Conservation (phyloP, 2,888 invertebrate genomes). For the Halictus ligatus region DNA sequence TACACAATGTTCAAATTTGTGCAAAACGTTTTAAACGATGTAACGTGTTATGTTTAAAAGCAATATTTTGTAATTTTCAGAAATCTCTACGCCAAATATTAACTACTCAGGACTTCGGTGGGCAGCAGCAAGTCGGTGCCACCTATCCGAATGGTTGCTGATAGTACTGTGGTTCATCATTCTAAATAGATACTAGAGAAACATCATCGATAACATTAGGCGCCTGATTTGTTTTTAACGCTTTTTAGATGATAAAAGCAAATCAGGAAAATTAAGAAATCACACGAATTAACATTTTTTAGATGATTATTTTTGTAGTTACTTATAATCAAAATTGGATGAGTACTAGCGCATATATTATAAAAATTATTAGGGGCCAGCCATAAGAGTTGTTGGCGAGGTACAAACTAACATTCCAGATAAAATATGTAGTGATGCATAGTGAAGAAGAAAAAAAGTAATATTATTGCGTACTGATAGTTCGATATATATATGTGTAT, state of each 20-base stretch:
- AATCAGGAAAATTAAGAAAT: not conserved
- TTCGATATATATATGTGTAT: constrained; percentile 37
- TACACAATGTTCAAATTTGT: not conserved
- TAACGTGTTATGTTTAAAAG: not conserved
- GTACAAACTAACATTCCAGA: constrained; percentile 70
- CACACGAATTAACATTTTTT: constrained; percentile 47
- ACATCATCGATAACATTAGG: constrained; percentile 42
- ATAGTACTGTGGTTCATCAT: constrained; percentile 68
- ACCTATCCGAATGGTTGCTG: constrained; percentile 77
- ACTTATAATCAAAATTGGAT: constrained; percentile 62
- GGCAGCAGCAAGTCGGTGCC: constrained; percentile 83
- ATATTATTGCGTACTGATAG: constrained; percentile 51
- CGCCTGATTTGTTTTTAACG: constrained; percentile 52
- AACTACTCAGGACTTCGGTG: constrained; percentile 88
- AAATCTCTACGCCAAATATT: constrained; percentile 90
- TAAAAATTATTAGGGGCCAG: constrained; percentile 60
- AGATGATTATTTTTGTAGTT: constrained; percentile 73
- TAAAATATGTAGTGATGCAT: constrained; percentile 34
- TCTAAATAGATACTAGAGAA: constrained; percentile 64
- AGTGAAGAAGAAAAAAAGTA: constrained; percentile 36
- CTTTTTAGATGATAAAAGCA: not conserved
- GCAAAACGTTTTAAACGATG: not conserved
- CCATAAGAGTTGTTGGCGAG: constrained; percentile 65
- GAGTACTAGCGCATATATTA: constrained; percentile 40
- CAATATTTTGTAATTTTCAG: constrained; percentile 82